Evolutionary conservation across 2,888 invertebrate species (phyloP).

Genomic region (Chrysolina haemoptera): DNA sequence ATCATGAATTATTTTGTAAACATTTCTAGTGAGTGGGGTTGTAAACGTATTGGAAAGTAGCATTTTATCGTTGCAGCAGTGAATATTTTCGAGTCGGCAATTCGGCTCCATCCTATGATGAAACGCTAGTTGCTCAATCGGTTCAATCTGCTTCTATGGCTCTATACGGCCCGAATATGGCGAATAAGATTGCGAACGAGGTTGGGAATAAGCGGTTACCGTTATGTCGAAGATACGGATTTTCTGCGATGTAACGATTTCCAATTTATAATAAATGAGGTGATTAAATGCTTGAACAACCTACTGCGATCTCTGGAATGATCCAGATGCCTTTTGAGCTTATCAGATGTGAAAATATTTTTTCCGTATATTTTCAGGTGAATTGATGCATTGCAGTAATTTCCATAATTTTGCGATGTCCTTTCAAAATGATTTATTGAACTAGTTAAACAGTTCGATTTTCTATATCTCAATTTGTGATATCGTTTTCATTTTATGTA

Average conservation of each 20-base stretch:
- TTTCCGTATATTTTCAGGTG: background rate
- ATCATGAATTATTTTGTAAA: background rate
- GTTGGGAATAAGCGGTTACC: conserved; percentile 13
- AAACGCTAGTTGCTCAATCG: conserved; percentile 16
- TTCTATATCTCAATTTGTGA: too few relatives aligned
- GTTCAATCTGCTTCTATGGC: conserved; percentile 16
- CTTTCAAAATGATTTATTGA: too few relatives aligned
- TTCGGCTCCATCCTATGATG: conserved; percentile 3
- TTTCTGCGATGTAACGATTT: conserved; percentile 18
- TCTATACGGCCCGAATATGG: conserved; percentile 1
- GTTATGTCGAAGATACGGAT: background rate
- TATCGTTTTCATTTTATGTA: too few relatives aligned
- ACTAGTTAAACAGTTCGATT: too few relatives aligned
- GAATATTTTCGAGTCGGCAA: background rate
- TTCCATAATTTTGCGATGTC: background rate
- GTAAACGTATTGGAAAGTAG: background rate
- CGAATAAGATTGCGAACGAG: conserved; percentile 10
- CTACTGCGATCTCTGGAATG: conserved; percentile 1
- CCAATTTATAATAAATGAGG: conserved; percentile 5
- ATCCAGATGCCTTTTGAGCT: conserved; percentile 6
- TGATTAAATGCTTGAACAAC: conserved; percentile 21
- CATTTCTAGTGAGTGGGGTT: background rate
- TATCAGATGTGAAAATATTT: background rate
- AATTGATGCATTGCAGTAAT: background rate
- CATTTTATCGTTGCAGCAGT: background rate